Evolutionary conservation across 2,113 vertebrate species (phyloP).

Genomic region (Rhadina sibilatrix): DNA sequence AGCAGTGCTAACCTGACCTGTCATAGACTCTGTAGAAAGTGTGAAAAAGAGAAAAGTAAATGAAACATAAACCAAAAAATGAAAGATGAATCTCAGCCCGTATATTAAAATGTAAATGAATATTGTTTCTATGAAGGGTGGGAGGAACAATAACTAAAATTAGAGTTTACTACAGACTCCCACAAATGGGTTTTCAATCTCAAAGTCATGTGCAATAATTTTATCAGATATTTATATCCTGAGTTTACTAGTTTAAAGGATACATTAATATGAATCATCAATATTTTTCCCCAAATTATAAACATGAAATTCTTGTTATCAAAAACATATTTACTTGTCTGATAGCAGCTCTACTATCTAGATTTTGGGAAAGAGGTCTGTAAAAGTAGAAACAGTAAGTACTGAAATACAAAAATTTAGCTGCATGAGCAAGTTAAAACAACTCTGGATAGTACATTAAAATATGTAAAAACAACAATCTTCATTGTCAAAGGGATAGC

Average conservation of each 20-base stretch:
- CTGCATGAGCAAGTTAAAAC: not conserved
- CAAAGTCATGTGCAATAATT: not conserved
- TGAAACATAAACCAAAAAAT: not conserved
- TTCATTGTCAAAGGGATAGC: not conserved
- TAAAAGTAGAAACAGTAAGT: not conserved
- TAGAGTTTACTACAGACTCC: not conserved
- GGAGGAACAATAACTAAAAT: not conserved
- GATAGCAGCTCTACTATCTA: not conserved
- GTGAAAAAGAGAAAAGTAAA: not conserved
- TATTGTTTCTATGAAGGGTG: not conserved
- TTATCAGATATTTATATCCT: not conserved
- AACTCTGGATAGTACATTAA: not conserved
- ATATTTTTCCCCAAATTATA: not conserved
- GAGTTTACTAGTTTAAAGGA: not conserved
- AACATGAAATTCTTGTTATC: not conserved
- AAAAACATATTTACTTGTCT: not conserved
- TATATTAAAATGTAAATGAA: not conserved
- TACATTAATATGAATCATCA: not conserved
- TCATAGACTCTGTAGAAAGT: not conserved
- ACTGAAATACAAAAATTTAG: not conserved
- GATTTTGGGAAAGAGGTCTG: not conserved
- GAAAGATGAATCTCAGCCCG: not conserved
- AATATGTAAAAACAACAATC: not conserved
- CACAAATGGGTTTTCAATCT: not conserved
- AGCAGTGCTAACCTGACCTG: not conserved